phyloP scores from a whole-genome alignment of 2,797 vertebrate genomes.

The Crenichthys baileyi region DNA sequence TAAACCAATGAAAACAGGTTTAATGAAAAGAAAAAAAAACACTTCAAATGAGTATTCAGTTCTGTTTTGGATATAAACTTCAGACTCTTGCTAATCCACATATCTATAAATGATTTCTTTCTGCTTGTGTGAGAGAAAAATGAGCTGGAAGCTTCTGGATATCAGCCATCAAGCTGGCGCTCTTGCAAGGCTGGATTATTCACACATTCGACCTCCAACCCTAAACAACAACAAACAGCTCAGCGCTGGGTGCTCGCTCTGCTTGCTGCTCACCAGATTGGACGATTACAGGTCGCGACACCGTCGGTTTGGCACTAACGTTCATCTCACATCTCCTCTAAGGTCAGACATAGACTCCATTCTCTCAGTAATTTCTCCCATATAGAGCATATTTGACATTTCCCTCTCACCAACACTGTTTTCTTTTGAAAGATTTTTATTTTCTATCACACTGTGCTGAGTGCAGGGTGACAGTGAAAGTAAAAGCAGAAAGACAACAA shows the following conservation, averaged over 20 bases:
- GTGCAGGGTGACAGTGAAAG: slow-evolving; percentile 7
- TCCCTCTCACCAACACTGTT: slow-evolving; percentile 31
- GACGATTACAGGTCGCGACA: slow-evolving; percentile 70
- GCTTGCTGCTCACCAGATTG: slow-evolving; percentile 52
- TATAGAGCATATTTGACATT: slow-evolving; percentile 51
- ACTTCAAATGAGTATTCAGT: neutral
- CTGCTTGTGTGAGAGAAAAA: slow-evolving; percentile 3
- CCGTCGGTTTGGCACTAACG: slow-evolving; percentile 39
- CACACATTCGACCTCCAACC: slow-evolving; percentile 60
- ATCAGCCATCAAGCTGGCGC: slow-evolving; percentile 59
- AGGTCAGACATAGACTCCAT: slow-evolving; percentile 59
- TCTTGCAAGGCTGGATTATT: slow-evolving; percentile 60
- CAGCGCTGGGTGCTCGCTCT: slow-evolving; percentile 21
- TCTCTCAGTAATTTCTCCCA: slow-evolving; percentile 28
- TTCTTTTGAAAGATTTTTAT: slow-evolving; percentile 22
- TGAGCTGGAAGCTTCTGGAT: slow-evolving; percentile 61
- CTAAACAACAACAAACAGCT: slow-evolving; percentile 56
- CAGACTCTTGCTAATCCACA: slow-evolving; percentile 14
- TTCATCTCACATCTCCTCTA: slow-evolving; percentile 49
- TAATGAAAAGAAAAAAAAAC: neutral
- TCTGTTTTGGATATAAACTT: neutral
- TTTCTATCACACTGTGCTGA: slow-evolving; percentile 24
- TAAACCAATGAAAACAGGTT: neutral
- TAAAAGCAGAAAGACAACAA: slow-evolving; percentile 12
- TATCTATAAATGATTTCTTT: slow-evolving; percentile 22